Conservation (phyloP, 2,113 vertebrate species). For the Seriola aureovittata region DNA sequence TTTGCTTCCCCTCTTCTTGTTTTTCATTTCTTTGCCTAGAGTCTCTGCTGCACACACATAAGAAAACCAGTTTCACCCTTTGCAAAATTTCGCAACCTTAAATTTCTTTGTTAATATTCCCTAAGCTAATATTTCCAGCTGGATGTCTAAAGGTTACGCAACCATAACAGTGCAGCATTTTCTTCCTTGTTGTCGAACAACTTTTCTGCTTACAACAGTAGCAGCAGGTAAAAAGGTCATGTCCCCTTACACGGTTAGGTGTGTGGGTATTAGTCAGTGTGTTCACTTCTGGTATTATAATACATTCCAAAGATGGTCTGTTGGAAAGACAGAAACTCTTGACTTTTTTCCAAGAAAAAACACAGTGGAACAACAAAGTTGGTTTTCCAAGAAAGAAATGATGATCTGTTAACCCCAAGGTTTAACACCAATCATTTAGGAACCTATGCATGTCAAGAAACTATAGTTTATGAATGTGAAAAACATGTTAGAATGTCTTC, state of each 20-base stretch:
- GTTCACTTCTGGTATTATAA: constrained; percentile 16
- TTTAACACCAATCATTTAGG: not conserved
- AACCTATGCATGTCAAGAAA: not conserved
- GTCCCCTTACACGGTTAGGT: not conserved
- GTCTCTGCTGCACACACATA: not conserved
- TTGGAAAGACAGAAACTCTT: constrained; percentile 11
- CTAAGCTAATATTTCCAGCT: too few relatives aligned
- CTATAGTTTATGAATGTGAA: not conserved
- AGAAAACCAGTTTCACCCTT: not conserved
- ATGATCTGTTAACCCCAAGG: not conserved
- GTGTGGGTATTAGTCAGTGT: constrained; percentile 6
- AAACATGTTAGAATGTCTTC: not conserved
- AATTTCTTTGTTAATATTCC: not conserved
- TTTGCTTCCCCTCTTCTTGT: constrained; percentile 1
- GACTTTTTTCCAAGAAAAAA: not conserved
- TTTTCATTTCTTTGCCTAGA: constrained; percentile 17
- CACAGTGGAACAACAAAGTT: not conserved
- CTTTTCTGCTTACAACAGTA: not conserved
- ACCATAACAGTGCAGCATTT: not conserved
- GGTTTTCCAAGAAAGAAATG: not conserved
- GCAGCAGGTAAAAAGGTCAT: not conserved
- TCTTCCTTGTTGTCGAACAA: not conserved
- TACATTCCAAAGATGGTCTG: constrained; percentile 14
- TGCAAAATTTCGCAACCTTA: not conserved
- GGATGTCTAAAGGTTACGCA: not conserved